These are phyloP conservation scores for Drosophila tani DNA, from an alignment of 1,140 invertebrate genomes.

Conservation along the genomic window DNA sequence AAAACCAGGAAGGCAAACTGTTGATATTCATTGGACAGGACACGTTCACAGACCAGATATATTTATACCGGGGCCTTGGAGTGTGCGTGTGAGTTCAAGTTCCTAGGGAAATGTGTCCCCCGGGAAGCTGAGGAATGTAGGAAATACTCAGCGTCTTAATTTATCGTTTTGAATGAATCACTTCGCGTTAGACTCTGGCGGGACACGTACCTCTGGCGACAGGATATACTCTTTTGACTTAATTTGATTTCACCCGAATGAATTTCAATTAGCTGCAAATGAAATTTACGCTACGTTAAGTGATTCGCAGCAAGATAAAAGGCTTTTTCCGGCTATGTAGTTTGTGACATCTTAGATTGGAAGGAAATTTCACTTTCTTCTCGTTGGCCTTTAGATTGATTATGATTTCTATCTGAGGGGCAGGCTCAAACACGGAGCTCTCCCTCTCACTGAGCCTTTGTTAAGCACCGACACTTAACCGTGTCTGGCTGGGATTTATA, in stretches of 20 bases:
- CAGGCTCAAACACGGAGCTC: background rate
- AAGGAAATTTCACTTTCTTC: conserved; percentile 26
- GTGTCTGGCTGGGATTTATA: conserved; percentile 53
- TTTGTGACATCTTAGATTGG: conserved; percentile 21
- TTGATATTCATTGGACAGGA: conserved; percentile 53
- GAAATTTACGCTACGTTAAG: conserved; percentile 70
- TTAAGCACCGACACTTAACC: conserved; percentile 59
- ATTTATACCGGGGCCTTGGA: conserved; percentile 41
- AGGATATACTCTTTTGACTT: conserved; percentile 80
- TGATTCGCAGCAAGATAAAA: conserved; percentile 56
- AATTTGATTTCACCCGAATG: conserved; percentile 80
- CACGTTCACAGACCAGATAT: conserved; percentile 62
- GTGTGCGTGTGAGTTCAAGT: conserved; percentile 42
- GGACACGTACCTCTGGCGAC: conserved; percentile 61
- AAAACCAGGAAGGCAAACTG: conserved; percentile 38
- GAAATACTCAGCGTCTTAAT: conserved; percentile 60
- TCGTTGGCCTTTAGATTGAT: conserved; percentile 25
- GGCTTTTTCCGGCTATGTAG: conserved; percentile 18
- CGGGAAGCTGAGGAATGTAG: conserved; percentile 17
- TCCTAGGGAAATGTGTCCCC: conserved; percentile 64
- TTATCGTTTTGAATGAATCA: conserved; percentile 82
- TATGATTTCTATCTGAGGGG: conserved; percentile 30
- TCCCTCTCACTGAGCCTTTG: conserved; percentile 28
- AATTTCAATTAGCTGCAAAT: conserved; percentile 81
- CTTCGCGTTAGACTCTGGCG: conserved; percentile 52